These are phyloP conservation scores for Drosophila bocki DNA, from an alignment of 1,140 invertebrate species.

Conservation along the genomic window DNA sequence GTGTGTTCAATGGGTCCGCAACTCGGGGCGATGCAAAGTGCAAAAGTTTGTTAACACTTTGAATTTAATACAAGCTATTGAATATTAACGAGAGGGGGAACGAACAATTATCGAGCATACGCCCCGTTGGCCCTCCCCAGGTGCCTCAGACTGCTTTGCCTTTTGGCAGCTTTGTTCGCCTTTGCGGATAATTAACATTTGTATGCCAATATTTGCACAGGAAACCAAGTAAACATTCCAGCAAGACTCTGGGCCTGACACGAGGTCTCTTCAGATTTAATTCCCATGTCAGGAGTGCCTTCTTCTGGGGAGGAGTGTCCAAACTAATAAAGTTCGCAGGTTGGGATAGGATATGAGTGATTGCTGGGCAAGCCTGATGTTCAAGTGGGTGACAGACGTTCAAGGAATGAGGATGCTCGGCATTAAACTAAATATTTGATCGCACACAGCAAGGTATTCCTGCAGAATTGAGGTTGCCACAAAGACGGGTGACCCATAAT, in stretches of 20 bases:
- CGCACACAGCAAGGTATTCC: neutral
- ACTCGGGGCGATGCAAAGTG: conserved; percentile 52
- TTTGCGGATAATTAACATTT: conserved; percentile 64
- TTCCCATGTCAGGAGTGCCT: conserved; percentile 28
- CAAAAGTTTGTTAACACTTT: conserved; percentile 68
- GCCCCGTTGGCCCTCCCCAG: conserved; percentile 9
- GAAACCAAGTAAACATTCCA: conserved; percentile 24
- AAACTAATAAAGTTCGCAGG: conserved; percentile 11
- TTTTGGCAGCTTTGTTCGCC: conserved; percentile 12
- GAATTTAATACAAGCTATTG: conserved; percentile 44
- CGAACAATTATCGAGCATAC: conserved; percentile 43
- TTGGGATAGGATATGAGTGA: conserved; percentile 2
- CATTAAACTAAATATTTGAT: neutral
- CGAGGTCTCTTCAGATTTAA: conserved; percentile 18
- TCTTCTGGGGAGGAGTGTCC: conserved; percentile 6
- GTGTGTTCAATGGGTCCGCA: conserved; percentile 13
- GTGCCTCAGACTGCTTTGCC: conserved; percentile 14
- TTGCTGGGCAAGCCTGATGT: neutral
- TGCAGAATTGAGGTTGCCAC: neutral
- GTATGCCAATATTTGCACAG: conserved; percentile 62
- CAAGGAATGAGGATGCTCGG: neutral
- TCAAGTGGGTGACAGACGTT: conserved; percentile 4
- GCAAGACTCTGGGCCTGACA: conserved; percentile 40
- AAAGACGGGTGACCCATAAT: conserved; percentile 18
- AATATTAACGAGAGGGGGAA: conserved; percentile 37